phyloP scores from a whole-genome alignment of 2,888 invertebrate genomes.

The Rhorus exstirpatorius region DNA sequence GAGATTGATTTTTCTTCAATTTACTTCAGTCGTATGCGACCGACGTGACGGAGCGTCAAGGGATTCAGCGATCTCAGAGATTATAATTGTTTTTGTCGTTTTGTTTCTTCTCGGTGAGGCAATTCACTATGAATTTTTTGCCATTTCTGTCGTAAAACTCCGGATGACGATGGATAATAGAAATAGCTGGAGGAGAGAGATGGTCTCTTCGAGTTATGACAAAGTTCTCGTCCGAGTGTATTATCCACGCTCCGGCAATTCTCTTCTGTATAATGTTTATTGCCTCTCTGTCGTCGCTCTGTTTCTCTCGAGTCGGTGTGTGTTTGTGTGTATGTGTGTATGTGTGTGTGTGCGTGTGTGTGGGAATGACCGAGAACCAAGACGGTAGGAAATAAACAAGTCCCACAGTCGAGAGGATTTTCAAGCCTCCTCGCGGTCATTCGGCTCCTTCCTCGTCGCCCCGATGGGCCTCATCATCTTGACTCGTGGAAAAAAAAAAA shows the following conservation, averaged over 20 bases:
- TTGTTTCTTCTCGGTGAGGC: background rate
- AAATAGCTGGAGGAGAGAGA: slow-evolving; percentile 20
- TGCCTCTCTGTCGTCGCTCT: background rate
- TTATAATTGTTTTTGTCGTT: background rate
- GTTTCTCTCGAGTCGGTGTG: background rate
- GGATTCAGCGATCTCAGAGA: slow-evolving; percentile 9
- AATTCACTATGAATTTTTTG: slow-evolving; percentile 34
- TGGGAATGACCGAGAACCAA: slow-evolving; percentile 22
- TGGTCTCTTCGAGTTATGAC: slow-evolving; percentile 36
- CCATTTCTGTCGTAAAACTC: background rate
- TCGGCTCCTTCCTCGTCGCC: background rate
- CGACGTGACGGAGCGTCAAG: background rate
- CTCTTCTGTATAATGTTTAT: slow-evolving; percentile 4
- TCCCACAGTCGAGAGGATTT: background rate
- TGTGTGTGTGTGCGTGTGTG: too few relatives aligned
- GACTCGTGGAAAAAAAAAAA: background rate
- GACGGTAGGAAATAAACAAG: background rate
- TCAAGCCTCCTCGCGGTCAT: background rate
- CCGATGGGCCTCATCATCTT: background rate
- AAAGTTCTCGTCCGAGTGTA: slow-evolving; percentile 17
- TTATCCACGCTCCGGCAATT: slow-evolving; percentile 48
- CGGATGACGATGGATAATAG: slow-evolving; percentile 43
- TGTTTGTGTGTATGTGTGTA: background rate
- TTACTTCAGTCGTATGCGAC: slow-evolving; percentile 14
- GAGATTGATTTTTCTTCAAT: slow-evolving; percentile 54